Evolutionary conservation across 2,888 invertebrate species (phyloP).

Genomic region (Odontocerum albicorne): DNA sequence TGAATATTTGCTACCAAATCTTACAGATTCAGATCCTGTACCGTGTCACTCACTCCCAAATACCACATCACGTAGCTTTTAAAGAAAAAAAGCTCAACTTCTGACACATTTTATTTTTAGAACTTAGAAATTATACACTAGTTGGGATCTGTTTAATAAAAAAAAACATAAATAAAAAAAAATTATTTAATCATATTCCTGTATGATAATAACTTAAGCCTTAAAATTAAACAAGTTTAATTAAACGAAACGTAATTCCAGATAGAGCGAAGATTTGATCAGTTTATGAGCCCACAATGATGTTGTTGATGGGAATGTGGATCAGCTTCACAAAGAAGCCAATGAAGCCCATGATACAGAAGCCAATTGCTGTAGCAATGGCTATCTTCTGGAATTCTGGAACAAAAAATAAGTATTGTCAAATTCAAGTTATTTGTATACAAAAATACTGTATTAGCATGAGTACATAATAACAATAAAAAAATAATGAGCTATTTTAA

Average conservation of each 20-base stretch:
- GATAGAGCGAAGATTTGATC: background rate
- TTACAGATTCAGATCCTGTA: no score
- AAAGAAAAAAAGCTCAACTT: no score
- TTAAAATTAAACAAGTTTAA: slow-evolving; percentile 13
- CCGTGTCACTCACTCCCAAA: no score
- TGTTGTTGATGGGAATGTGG: slow-evolving; percentile 98
- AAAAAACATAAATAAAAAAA: slow-evolving; percentile 11
- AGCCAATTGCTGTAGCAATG: slow-evolving; percentile 98
- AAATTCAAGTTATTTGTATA: no score
- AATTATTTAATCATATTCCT: slow-evolving; percentile 13
- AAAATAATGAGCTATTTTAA: no score
- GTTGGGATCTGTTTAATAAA: background rate
- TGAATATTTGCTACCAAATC: no score
- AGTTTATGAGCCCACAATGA: slow-evolving; percentile 82
- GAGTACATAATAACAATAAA: no score
- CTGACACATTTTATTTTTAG: no score
- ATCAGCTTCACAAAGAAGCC: slow-evolving; percentile 99
- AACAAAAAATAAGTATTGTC: slow-evolving; percentile 43
- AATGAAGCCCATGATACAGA: slow-evolving; percentile 99
- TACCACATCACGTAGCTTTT: no score
- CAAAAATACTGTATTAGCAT: no score
- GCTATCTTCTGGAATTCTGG: slow-evolving; percentile 99
- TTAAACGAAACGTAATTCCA: slow-evolving; percentile 7
- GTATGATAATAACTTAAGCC: slow-evolving; percentile 21
- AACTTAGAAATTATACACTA: no score